Conservation (phyloP, 1,140 invertebrate species). For the Thaumatotibia leucotreta region DNA sequence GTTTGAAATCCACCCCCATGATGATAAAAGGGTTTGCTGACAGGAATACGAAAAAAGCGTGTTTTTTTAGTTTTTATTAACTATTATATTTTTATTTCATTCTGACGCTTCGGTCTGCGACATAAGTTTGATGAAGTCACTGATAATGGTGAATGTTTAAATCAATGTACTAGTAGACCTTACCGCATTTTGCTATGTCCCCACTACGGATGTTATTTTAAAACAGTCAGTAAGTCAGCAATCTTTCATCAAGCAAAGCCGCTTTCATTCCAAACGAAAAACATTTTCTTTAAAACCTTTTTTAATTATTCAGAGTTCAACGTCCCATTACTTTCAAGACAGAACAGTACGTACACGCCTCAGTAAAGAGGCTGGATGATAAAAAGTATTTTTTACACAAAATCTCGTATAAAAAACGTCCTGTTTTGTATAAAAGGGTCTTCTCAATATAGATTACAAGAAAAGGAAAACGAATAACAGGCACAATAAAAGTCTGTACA, state of each 20-base stretch:
- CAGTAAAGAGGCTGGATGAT: background rate
- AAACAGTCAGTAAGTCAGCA: background rate
- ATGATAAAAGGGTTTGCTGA: too few relatives aligned
- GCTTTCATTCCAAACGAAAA: conserved; percentile 4
- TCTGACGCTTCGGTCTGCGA: too few relatives aligned
- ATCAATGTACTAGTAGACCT: too few relatives aligned
- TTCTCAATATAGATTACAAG: background rate
- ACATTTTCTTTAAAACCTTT: conserved; percentile 8
- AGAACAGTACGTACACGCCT: background rate
- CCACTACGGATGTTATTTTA: background rate
- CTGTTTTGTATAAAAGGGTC: background rate
- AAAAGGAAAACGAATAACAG: background rate
- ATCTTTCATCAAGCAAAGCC: background rate
- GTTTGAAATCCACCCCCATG: too few relatives aligned
- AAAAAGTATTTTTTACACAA: background rate
- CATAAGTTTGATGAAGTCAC: too few relatives aligned
- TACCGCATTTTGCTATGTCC: background rate
- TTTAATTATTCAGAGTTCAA: conserved; percentile 12
- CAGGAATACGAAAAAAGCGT: too few relatives aligned
- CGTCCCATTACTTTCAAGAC: conserved; percentile 3
- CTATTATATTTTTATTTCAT: too few relatives aligned
- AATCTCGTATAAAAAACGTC: background rate
- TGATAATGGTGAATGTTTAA: too few relatives aligned
- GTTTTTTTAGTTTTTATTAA: too few relatives aligned
- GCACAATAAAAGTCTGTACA: background rate